phyloP scores from a whole-genome alignment of 2,113 vertebrate genomes.

The Rhadina sibilatrix region DNA sequence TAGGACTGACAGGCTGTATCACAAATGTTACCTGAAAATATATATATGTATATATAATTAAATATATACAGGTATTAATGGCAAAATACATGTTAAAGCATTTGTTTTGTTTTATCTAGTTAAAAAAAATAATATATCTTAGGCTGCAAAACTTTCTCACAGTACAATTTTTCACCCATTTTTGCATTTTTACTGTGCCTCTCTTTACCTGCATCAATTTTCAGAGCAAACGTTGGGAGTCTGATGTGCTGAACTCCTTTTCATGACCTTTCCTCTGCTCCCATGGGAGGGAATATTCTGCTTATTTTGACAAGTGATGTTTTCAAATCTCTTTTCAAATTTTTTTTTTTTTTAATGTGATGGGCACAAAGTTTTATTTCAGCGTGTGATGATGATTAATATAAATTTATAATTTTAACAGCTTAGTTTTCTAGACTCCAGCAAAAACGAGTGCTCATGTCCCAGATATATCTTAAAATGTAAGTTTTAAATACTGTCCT shows the following conservation, averaged over 20 bases:
- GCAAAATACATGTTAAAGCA: background rate
- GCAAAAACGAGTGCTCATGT: background rate
- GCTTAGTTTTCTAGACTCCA: background rate
- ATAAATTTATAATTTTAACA: background rate
- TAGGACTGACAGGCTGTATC: accelerated
- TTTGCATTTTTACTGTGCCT: background rate
- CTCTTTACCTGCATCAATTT: background rate
- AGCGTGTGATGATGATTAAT: background rate
- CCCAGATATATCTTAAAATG: background rate
- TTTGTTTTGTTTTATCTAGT: background rate
- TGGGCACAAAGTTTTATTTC: background rate
- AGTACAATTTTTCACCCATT: background rate
- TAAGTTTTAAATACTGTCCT: background rate
- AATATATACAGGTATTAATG: background rate
- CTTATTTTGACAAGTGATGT: background rate
- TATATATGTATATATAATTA: background rate
- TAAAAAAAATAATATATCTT: background rate
- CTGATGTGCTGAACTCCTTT: background rate
- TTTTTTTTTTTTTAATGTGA: background rate
- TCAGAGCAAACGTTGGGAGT: background rate
- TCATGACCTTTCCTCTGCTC: background rate
- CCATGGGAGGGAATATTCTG: background rate
- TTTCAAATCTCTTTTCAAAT: background rate
- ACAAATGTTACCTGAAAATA: background rate
- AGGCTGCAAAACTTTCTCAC: background rate